Evolutionary conservation across 2,113 vertebrate species (phyloP), one percentile per base, ranked within the genome.

Genomic region (Desmodus rotundus): DNA sequence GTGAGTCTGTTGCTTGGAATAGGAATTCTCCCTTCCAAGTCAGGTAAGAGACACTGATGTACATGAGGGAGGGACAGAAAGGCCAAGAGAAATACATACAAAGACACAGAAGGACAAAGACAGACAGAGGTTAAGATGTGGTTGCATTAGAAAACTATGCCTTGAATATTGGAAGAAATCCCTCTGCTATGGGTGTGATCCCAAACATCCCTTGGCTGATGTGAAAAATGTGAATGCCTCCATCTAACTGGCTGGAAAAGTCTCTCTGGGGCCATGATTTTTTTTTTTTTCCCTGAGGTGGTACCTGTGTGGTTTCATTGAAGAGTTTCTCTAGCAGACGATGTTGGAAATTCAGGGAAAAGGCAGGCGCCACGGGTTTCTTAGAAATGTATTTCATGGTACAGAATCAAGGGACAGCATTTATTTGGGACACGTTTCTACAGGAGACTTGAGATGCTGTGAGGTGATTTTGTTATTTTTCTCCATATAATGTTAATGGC

Each of bases 401-500:
- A 73, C 73, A 83, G 81, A 36, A 97, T 96, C 97, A 96, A 97
- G 77, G 43, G 65, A 67, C 3, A 2, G 92, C 52, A 61, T 98
- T 98, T 98, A 96, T 95, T 96, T 97, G 98, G 98, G 98, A 95
- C 94, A 61, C 58, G 80, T 78, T 97, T 74, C 72, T 16, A 33
- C 19, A 0, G 86, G 91, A 87, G 28, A 47, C 89, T 81, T 87
- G 81, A 97, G 97, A 97, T 88, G 87, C 92, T 90, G 89, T 95
- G 33, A 89, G 96, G 84, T n/a, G 17, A 86, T 74, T 65, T 88
- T 91, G 19, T 87, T 91, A 87, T 95, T 96, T 97, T 96, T 83
- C 72, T 92, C 72, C 90, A 95, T 85, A 94, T 96, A 72, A 97
- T 91, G 92, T 98, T 95, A 96, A 97, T 93, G 97, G 78, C 93